Base-by-base conservation (phyloP, 2,888 invertebrate species). In the Conistra vaccinii region DNA sequence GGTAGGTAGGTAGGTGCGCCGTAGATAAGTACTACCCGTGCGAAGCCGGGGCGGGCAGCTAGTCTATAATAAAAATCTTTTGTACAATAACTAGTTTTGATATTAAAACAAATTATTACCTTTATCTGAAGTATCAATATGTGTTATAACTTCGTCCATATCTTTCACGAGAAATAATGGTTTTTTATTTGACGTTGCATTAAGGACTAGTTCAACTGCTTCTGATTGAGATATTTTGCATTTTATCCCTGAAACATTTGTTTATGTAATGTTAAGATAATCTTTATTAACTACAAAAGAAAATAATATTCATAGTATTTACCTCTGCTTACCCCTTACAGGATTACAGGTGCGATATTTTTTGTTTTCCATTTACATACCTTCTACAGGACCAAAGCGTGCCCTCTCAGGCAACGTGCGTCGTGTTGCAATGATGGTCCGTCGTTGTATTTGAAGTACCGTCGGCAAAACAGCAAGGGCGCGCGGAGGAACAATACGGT, bases 391-490 rank as follows among this genome's bases (percentile, higher is more conserved):
- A 1, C 98, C 98, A 95, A 98, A 98, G 84, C 98, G 97, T 0
- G 98, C 97, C 53, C 97, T 95, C 77, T 97, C 97, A 10, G 98
- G 97, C 79, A 98, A 97, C 23, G 96, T 92, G 85, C 97, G 97
- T 83, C 97, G 97, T 0, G 98, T 97, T 92, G 97, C 97, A 53
- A 98, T 97, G 10, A 97, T 97, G 84, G 85, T 95, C 92, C 85
- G 74, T 35, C 83, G 93, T 93, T 92, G 91, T 77, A 91, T 85
- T 78, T 98, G 96, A 91, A 98, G 97, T 3, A 97, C 95, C 53
- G 97, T 96, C 20, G 98, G 98, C 69, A 98, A 95, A 81, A 98
- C 98, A n/a, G 98, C 98, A 90, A 98, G 96, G 3, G 98, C 98
- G 76, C 98, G 97, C 6, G 98, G 97, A 73, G 97, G 97, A 68